These are phyloP conservation scores for Musca domestica DNA, from an alignment of 1,140 invertebrate species.

Conservation along the genomic window DNA sequence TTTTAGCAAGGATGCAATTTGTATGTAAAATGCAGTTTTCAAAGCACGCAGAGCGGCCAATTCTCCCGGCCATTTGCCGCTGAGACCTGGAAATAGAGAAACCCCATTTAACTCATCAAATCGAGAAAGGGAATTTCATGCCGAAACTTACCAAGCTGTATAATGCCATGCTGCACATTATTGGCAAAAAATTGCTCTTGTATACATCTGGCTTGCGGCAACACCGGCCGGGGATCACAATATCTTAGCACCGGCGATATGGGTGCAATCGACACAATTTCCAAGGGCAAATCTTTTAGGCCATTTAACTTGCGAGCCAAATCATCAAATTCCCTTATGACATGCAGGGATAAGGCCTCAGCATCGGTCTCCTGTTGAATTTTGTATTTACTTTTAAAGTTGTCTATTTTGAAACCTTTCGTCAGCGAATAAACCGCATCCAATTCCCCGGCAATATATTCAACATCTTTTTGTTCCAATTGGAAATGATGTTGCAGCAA, in stretches of 20 bases:
- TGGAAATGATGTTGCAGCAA: constrained; percentile 70
- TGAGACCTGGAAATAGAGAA: constrained; percentile 61
- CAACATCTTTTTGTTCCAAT: constrained; percentile 45
- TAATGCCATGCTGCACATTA: constrained; percentile 56
- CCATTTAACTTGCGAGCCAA: constrained; percentile 69
- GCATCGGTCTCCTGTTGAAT: constrained; percentile 63
- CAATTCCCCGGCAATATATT: constrained; percentile 54
- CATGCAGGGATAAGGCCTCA: constrained; percentile 68
- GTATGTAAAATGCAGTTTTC: constrained; percentile 83
- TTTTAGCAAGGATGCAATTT: constrained; percentile 71
- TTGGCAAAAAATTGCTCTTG: constrained; percentile 36
- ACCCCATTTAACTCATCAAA: background rate
- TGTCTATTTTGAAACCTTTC: constrained; percentile 35
- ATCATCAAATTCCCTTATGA: constrained; percentile 67
- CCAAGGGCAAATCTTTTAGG: constrained; percentile 73
- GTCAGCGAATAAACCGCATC: constrained; percentile 42
- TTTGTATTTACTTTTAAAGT: constrained; percentile 32
- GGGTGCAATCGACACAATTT: constrained; percentile 71
- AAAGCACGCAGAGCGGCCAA: constrained; percentile 73
- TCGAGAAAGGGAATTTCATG: constrained; percentile 22
- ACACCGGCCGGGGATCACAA: constrained; percentile 36
- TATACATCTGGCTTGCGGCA: constrained; percentile 35
- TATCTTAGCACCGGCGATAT: constrained; percentile 45
- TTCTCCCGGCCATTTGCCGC: constrained; percentile 90
- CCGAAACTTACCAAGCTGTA: constrained; percentile 60